A percentile compares a stretch with the other conserved stretches of the same genome.
phyloP scores from a whole-genome alignment of 2,888 invertebrate species.

The Pegoplata infirma region DNA sequence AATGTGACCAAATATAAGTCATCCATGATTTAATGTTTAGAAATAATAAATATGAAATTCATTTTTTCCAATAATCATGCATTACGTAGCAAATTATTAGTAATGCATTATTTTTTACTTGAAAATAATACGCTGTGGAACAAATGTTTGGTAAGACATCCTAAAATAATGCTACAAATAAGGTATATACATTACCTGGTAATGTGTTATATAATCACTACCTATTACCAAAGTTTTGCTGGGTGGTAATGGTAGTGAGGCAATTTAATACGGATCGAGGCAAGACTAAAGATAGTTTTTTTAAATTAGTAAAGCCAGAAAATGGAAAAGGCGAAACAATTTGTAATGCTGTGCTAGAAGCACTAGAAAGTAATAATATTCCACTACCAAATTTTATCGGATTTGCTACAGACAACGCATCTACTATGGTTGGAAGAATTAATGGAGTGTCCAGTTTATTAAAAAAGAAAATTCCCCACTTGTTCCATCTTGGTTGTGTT shows the following conservation, averaged over 20 bases:
- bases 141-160: no score
- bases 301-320: slow-evolving; percentile 44
- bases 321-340: slow-evolving; percentile 44
- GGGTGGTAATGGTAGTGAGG: slow-evolving; percentile 35
- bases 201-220: no score
- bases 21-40: no score
- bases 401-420: slow-evolving; percentile 45
- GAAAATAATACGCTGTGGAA: no score
- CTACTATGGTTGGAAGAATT: slow-evolving; percentile 36
- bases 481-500: slow-evolving; percentile 41
- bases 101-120: no score
- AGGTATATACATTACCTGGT: no score
- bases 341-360: slow-evolving; percentile 33
- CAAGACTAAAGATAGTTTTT: slow-evolving; percentile 38
- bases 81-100: no score
- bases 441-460: slow-evolving; percentile 30
- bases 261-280: slow-evolving; percentile 30
- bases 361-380: slow-evolving; percentile 10
- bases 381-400: slow-evolving; percentile 36
- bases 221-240: no score
- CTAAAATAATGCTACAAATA: no score
- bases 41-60: no score
- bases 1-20: no score
- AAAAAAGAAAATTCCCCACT: slow-evolving; percentile 12
- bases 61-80: no score